Conservation (phyloP, 2,113 vertebrate genomes). For the Nanger granti region DNA sequence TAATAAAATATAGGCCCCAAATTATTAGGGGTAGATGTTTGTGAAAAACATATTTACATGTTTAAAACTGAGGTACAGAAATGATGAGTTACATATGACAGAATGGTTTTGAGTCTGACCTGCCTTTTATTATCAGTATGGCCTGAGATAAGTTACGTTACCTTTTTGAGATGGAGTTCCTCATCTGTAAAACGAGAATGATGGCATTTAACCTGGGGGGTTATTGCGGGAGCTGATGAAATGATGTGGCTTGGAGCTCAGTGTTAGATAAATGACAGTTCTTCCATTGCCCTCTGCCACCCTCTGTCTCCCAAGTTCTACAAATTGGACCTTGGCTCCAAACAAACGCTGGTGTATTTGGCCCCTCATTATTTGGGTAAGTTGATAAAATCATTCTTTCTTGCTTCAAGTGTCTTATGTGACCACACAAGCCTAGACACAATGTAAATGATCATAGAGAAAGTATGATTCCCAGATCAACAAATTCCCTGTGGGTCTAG, state of each 20-base stretch:
- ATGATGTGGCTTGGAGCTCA: background rate
- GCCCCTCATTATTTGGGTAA: background rate
- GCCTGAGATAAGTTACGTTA: background rate
- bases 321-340: background rate
- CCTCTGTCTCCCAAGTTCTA: background rate
- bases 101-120: background rate
- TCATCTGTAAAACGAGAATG: background rate
- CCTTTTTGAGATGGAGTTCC: background rate
- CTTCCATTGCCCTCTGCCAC: background rate
- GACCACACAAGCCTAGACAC: background rate
- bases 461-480: background rate
- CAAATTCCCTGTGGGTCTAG: background rate
- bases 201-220: background rate
- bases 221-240: background rate
- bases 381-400: background rate
- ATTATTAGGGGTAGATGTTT: background rate
- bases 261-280: background rate
- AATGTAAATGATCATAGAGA: background rate
- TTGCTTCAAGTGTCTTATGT: background rate
- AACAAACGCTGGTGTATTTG: background rate
- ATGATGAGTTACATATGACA: background rate
- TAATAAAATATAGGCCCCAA: slow-evolving; percentile 1
- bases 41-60: slow-evolving; percentile 14
- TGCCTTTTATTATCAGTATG: background rate
- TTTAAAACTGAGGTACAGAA: background rate